Percentiles rank a stretch among this genome's conserved stretches.
Evolutionary conservation across 2,888 invertebrate species (phyloP).

Genomic region (Plagodis dolabraria): DNA sequence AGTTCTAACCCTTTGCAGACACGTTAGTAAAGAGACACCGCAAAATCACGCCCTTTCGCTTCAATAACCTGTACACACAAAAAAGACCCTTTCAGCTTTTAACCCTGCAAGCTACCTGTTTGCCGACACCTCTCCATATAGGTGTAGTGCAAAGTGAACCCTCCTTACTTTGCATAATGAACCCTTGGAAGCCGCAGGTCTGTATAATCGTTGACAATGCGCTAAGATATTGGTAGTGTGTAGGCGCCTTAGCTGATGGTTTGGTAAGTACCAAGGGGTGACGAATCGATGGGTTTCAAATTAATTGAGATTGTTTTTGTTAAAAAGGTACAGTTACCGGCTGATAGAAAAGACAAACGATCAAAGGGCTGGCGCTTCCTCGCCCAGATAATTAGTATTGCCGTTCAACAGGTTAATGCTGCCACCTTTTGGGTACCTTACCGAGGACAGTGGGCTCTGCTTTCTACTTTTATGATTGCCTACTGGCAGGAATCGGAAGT

Average conservation of each 20-base stretch:
- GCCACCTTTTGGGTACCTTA: too few species aligned
- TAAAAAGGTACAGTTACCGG: too few species aligned
- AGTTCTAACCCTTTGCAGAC: constrained; percentile 3
- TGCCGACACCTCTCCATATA: constrained; percentile 28
- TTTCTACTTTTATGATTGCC: too few species aligned
- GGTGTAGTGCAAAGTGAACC: constrained; percentile 43
- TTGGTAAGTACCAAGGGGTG: not conserved
- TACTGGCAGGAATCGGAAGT: too few species aligned
- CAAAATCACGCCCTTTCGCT: constrained; percentile 32
- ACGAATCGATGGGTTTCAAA: constrained; percentile 20
- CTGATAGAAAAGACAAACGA: too few species aligned
- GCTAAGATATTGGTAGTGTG: constrained; percentile 18
- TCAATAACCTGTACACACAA: constrained; percentile 34
- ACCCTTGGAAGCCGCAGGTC: constrained; percentile 47
- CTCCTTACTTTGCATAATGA: constrained; percentile 68
- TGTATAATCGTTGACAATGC: constrained; percentile 49
- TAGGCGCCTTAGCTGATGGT: constrained; percentile 8
- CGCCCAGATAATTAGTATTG: too few species aligned
- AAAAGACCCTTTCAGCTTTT: constrained; percentile 25
- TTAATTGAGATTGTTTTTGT: constrained; percentile 1
- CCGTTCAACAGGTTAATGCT: too few species aligned
- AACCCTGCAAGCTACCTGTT: constrained; percentile 29
- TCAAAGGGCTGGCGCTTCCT: too few species aligned
- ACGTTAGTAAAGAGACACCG: constrained; percentile 26
- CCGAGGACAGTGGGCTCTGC: too few species aligned